Evolutionary conservation across 2,888 invertebrate genomes (phyloP), one percentile per base, ranked within the genome.

Genomic region (Dusona sp.): DNA sequence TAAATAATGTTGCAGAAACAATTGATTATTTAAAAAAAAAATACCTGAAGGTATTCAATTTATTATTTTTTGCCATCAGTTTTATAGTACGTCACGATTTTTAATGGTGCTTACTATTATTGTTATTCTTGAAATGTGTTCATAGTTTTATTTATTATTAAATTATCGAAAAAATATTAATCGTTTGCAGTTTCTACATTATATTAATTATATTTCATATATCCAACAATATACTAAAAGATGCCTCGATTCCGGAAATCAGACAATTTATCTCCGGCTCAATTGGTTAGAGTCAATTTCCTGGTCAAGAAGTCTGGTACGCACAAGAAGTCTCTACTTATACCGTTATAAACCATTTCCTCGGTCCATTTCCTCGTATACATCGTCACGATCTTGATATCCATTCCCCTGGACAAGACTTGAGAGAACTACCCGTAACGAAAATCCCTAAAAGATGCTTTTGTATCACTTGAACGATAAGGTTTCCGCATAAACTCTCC

Each of bases 281-380:
- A 61, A 74, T 72, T 67, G 80, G 79, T 80, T 79, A 65, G 67
- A 75, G 82, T 70, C 77, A 70, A 77, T 83, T 83, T 83, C 82
- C 82, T 77, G 82, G 68, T 68, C 68, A 79, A 68, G 16, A 65
- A 51, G 51, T 22, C 54, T 68, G 38, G 54, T 33, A 72, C 61
- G 11, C 64, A 61, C 79, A 64, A 80, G 13, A 38, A 38, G 42
- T 65, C 67, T 79, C 78, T 33, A 72, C 73, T 78, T 74, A 64
- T 61, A 48, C 25, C 42, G 74, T 67, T 83, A 67, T 67, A 73
- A 83, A 73, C 42, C 65, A 79, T 83, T 79, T 83, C 83, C 78
- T 79, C 45, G 83, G 78, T 73, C 79, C 83, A 79, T 83, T 82
- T 83, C 83, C 83, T 79, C 45, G 42, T 42, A 33, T 65, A 45